phyloP scores from a whole-genome alignment of 2,113 vertebrate genomes.

The Sigmodon hispidus region DNA sequence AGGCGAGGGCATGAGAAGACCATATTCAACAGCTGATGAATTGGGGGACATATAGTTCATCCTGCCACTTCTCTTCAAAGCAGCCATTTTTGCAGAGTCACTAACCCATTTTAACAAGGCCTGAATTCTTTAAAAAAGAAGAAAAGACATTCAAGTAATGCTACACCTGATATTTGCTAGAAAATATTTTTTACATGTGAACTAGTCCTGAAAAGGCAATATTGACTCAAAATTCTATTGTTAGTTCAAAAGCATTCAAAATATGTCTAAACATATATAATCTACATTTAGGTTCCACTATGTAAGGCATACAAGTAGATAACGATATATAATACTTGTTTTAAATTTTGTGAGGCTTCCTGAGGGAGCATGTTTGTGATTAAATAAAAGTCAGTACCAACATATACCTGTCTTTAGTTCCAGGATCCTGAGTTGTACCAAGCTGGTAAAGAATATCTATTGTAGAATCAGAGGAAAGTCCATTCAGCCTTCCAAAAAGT shows the following conservation, averaged over 20 bases:
- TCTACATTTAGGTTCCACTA: not conserved
- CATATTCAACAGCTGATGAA: constrained; percentile 92
- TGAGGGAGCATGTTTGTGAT: not conserved
- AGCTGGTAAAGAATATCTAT: constrained; percentile 99
- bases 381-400: constrained; percentile 51
- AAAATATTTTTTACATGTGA: not conserved
- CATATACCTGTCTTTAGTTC: constrained; percentile 96
- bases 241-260: not conserved
- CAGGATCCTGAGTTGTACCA: constrained; percentile 97
- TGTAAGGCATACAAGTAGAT: not conserved
- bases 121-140: constrained; percentile 92
- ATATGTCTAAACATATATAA: not conserved
- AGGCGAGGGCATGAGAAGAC: constrained; percentile 98
- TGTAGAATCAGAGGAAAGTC: constrained; percentile 98
- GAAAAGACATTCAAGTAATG: constrained; percentile 45
- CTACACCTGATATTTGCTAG: not conserved
- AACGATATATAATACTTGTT: not conserved
- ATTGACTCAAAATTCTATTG: not conserved
- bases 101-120: constrained; percentile 98
- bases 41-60: constrained; percentile 87
- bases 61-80: constrained; percentile 91
- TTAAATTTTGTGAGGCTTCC: not conserved
- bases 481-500: constrained; percentile 97
- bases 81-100: constrained; percentile 95
- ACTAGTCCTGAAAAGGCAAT: not conserved